Base-by-base conservation (phyloP, 2,113 vertebrate genomes). In the Xenopus tropicalis region DNA sequence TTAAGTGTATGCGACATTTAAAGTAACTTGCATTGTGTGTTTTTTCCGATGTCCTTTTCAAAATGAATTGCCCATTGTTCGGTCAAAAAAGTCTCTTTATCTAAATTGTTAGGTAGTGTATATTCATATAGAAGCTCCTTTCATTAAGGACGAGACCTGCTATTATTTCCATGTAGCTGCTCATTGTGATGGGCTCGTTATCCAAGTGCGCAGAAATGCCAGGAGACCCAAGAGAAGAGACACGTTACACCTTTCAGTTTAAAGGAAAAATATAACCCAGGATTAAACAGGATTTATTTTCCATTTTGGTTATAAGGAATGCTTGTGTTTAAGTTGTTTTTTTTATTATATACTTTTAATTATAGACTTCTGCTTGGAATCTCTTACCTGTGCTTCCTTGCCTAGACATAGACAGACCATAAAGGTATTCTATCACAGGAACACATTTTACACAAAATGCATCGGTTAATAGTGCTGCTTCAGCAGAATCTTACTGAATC, bases 41-140 rank as follows among this genome's bases (percentile, higher is more conserved):
- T 54, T 64, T 64, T 51, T 71, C 25, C 19, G 17, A 17, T 70
- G 42, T 23, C 59, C 22, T 61, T 58, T 51, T 20, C 48, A 25
- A 43, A 61, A 59, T 71, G 69, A 64, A 61, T 64, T 69, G 48
- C 11, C 22, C 42, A 66, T 77, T 37, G 66, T 64, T 42, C 51
- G 43, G 58, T 51, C 59, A 66, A 59, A 58, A 43, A 25, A 71
- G 48, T 23, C 29, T n/a, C 51, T 57, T 46, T 77, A 21, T 23
- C 52, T 20, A 69, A 62, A 66, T 69, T 63, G 20, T 69, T 56
- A 52, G 61, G 68, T 46, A 52, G 23, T 14, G 11, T 19, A 43
- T 56, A 22, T 25, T 69, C 52, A 51, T 59, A 52, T 46, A 24
- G 51, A 57, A 48, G 16, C 24, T 54, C 66, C 66, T 75, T 37